These are phyloP conservation scores for Heteromormyrus szaboi DNA, from an alignment of 2,797 vertebrate species.

Conservation along the genomic window DNA sequence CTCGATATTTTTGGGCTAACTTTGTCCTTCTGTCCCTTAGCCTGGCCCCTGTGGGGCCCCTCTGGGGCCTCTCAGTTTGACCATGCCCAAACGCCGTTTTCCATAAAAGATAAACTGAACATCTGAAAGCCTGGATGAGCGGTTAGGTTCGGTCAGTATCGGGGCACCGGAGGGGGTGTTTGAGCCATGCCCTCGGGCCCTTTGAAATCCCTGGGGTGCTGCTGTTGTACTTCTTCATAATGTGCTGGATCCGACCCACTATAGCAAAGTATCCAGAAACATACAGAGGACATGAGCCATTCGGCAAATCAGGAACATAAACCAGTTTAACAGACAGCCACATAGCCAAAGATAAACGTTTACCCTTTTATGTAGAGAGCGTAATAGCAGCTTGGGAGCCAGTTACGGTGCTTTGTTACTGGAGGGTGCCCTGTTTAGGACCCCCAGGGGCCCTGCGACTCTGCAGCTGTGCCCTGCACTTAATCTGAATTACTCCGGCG, in stretches of 20 bases:
- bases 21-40: background rate
- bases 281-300: background rate
- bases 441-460: background rate
- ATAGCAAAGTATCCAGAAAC: background rate
- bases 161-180: background rate
- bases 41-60: background rate
- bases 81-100: background rate
- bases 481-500: background rate
- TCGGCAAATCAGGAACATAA: background rate
- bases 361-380: background rate
- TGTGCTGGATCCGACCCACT: background rate
- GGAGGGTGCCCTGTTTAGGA: background rate
- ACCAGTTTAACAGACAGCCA: background rate
- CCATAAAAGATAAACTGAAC: background rate
- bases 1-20: background rate
- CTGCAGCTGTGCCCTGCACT: background rate
- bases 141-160: background rate
- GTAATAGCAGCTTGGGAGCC: background rate
- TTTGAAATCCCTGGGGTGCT: background rate
- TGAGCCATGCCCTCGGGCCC: background rate
- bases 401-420: background rate
- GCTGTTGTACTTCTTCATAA: background rate
- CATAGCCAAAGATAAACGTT: background rate
- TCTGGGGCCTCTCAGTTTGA: background rate
- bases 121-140: background rate